Conservation (phyloP, 1,140 invertebrate species). For the Eriocheir sinensis region DNA sequence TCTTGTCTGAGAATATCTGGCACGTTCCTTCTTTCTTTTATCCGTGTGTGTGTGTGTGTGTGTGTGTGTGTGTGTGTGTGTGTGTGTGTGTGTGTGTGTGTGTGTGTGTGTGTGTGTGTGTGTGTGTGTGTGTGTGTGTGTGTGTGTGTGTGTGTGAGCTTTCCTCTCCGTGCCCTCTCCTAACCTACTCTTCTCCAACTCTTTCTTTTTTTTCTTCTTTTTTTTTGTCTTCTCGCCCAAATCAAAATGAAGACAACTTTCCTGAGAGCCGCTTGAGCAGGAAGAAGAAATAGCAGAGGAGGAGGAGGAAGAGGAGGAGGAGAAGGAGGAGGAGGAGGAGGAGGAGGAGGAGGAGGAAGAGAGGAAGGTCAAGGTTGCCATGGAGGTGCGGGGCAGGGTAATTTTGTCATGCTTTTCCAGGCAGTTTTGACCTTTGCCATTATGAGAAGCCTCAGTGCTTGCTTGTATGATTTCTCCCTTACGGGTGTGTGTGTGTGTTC, state of each 20-base stretch:
- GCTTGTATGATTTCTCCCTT: background rate
- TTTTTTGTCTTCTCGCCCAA: background rate
- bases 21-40: background rate
- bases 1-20: background rate
- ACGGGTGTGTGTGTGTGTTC: background rate
- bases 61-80: no score
- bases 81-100: no score
- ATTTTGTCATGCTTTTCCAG: background rate
- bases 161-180: background rate
- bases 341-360: background rate
- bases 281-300: no score
- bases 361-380: background rate
- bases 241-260: background rate
- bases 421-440: background rate
- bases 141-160: background rate
- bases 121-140: background rate
- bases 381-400: no score
- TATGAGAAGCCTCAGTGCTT: no score
- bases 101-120: background rate
- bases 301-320: background rate
- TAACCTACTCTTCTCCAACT: background rate
- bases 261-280: background rate
- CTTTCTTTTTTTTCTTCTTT: constrained; percentile 18
- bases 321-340: background rate
- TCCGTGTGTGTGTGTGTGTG: no score